Conservation (phyloP, 2,797 vertebrate genomes). For the Taeniopygia guttata region DNA sequence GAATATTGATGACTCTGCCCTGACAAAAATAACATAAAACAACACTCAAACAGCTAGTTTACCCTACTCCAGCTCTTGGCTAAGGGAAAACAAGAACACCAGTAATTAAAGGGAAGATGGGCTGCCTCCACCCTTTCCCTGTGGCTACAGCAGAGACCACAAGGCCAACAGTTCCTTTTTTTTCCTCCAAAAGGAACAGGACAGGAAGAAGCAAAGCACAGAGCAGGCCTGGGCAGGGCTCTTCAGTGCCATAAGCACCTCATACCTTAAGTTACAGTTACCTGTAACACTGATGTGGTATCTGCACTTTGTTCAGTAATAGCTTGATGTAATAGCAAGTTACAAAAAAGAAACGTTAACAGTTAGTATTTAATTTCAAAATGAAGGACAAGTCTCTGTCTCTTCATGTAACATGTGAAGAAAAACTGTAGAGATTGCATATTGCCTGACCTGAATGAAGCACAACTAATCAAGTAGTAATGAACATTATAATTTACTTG, state of each 20-base stretch:
- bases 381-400: not conserved
- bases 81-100: not conserved
- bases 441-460: not conserved
- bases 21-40: not conserved
- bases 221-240: not conserved
- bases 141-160: not conserved
- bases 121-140: constrained; percentile 26
- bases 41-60: not conserved
- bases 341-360: not conserved
- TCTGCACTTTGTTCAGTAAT: not conserved
- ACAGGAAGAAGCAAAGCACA: not conserved
- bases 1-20: not conserved
- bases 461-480: not conserved
- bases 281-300: accelerated
- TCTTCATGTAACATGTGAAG: not conserved
- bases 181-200: not conserved
- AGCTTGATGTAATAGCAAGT: not conserved
- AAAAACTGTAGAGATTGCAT: not conserved
- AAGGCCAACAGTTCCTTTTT: not conserved
- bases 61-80: not conserved
- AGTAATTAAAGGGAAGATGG: constrained; percentile 13
- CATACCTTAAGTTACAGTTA: not conserved
- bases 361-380: not conserved
- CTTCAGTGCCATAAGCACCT: not conserved
- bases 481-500: not conserved